Evolutionary conservation across 2,797 vertebrate species (phyloP), one percentile per base, ranked within the genome.

Genomic region (Erithacus rubecula): DNA sequence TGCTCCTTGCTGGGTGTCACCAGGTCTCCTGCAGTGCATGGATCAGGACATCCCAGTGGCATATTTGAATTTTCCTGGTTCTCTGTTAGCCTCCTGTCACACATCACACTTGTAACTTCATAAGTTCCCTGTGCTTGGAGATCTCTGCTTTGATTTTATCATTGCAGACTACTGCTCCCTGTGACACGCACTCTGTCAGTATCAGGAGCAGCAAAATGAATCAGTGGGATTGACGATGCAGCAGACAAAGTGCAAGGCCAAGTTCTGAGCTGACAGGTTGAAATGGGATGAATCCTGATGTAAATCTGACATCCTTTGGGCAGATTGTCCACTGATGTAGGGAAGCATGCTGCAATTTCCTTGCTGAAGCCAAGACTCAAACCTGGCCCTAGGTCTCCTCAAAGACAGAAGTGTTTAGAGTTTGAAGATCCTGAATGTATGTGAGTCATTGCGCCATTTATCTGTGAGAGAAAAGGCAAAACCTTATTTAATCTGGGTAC

Each of bases 21-120:
- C 62, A 52, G 24, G 21, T 70, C 41, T 86, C 52, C 30, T 46
- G 52, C 46, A 74, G 30, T 18, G 2, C 24, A 1, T 55, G 72
- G 43, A 11, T 24, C 0, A 0, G 23, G 44, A 18, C 36, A 47
- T 44, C 27, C 24, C 4, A 5, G 3, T n/a, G 51, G 53, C 2
- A 0, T 32, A 26, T 23, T 43, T 86, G 68, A 62, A 46, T 10
- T 68, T 0, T 80, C 39, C 39, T 78, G 21, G 18, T 53, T 70
- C 53, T 69, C 69, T 46, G 34, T 24, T 46, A 77, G 64, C 52
- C 43, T 76, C 21, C 27, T 53, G n/a, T 62, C 49, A 55, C 64
- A 44, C 22, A 10, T 29, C 36, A 44, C 41, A 64, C 64, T 32
- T 69, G 58, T 34, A 84, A 8, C 23, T 83, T 70, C 24, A 2